phyloP scores from a whole-genome alignment of 2,888 invertebrate species.

The Allolobophora icterica region DNA sequence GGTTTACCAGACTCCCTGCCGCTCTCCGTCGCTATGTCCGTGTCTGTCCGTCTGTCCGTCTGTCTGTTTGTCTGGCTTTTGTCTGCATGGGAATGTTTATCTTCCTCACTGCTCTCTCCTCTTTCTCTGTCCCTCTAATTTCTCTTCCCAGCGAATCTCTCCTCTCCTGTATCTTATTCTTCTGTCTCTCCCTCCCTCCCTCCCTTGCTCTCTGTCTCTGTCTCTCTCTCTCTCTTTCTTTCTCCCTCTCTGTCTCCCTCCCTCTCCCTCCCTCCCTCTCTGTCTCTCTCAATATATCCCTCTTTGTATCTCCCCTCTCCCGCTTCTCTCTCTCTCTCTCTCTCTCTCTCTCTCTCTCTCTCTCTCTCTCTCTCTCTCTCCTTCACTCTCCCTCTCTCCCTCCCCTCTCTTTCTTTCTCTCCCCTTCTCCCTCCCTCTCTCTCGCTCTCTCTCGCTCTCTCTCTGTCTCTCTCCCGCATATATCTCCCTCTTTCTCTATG shows the following conservation, averaged over 20 bases:
- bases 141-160: not conserved
- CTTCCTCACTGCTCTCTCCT: not conserved
- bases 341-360: not conserved
- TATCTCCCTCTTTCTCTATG: not conserved
- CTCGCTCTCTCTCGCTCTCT: not conserved
- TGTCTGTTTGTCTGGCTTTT: slow-evolving; percentile 37
- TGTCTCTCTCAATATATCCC: not conserved
- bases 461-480: not conserved
- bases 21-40: slow-evolving; percentile 31
- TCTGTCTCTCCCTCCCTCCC: not conserved
- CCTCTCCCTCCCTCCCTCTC: not conserved
- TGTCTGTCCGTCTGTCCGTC: slow-evolving; percentile 35
- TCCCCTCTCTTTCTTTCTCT: not conserved
- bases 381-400: not conserved
- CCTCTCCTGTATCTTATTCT: not conserved
- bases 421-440: not conserved
- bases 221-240: not conserved
- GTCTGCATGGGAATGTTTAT: not conserved
- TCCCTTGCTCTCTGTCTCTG: not conserved
- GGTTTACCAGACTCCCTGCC: not conserved
- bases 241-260: not conserved
- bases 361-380: not conserved
- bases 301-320: not conserved
- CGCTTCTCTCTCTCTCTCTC: too few relatives aligned
- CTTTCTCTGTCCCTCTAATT: not conserved